Conservation (phyloP, 2,113 vertebrate genomes). For the Catagonus wagneri region DNA sequence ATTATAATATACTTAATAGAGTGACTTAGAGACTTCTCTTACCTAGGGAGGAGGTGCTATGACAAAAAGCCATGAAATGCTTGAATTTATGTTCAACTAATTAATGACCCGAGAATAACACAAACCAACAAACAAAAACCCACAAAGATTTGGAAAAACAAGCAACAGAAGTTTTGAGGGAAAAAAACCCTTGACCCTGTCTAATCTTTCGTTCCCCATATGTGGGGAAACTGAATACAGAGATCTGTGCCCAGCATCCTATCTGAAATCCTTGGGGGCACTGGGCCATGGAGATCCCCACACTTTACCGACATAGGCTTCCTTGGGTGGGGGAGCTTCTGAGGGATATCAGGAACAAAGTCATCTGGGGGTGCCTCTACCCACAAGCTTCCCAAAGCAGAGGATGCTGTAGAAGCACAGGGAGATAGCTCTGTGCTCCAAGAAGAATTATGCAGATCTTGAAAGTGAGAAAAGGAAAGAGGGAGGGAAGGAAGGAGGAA, state of each 20-base stretch:
- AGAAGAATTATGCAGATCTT: not conserved
- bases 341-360: not conserved
- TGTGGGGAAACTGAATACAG: not conserved
- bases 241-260: not conserved
- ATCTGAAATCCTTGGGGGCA: not conserved
- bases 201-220: not conserved
- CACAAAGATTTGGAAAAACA: not conserved
- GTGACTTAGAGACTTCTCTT: not conserved
- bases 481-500: not conserved
- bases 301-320: not conserved
- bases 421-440: not conserved
- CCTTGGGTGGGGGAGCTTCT: no score
- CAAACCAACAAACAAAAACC: not conserved
- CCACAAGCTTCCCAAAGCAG: not conserved
- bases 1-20: conserved; percentile 10
- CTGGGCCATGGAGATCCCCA: no score
- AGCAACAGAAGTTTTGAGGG: not conserved
- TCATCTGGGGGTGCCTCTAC: not conserved
- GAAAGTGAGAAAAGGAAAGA: not conserved
- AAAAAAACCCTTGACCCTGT: not conserved
- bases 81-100: not conserved
- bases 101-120: not conserved
- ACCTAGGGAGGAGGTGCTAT: not conserved
- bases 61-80: not conserved
- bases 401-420: not conserved